A percentile compares a stretch with the other conserved stretches of the same genome.
These are phyloP conservation scores for Caenorhabditis japonica DNA, from an alignment of 2,888 invertebrate genomes.

Conservation along the genomic window DNA sequence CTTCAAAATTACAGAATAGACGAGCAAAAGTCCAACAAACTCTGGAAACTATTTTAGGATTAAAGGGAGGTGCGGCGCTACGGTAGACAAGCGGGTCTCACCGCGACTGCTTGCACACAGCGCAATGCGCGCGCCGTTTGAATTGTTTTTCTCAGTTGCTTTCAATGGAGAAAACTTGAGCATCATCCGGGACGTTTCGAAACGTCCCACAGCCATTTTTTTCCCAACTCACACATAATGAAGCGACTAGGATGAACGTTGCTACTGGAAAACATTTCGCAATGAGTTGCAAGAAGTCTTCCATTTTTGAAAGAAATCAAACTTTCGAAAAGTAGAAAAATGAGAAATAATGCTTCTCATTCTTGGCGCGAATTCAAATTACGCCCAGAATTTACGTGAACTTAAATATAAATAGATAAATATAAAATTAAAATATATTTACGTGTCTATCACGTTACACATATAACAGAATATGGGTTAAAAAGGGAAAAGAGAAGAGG, in stretches of 20 bases:
- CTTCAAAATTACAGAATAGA: too few species aligned
- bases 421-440: neutral
- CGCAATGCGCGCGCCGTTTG: too few species aligned
- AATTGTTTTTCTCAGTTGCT: too few species aligned
- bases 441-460: conserved; percentile 22
- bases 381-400: neutral
- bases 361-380: neutral
- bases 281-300: conserved; percentile 36
- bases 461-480: conserved; percentile 10
- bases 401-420: conserved; percentile 25
- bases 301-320: neutral
- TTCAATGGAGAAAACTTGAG: too few species aligned
- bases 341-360: neutral
- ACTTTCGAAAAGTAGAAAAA: conserved; percentile 1
- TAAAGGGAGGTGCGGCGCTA: too few species aligned
- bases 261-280: conserved; percentile 40
- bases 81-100: too few species aligned
- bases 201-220: too few species aligned
- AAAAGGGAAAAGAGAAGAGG: neutral
- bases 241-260: conserved; percentile 25
- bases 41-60: too few species aligned
- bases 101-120: too few species aligned
- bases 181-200: too few species aligned
- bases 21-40: too few species aligned
- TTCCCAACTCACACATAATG: conserved; percentile 18